Conservation (phyloP, 2,888 invertebrate species). For the Rotaria magnacalcarata region DNA sequence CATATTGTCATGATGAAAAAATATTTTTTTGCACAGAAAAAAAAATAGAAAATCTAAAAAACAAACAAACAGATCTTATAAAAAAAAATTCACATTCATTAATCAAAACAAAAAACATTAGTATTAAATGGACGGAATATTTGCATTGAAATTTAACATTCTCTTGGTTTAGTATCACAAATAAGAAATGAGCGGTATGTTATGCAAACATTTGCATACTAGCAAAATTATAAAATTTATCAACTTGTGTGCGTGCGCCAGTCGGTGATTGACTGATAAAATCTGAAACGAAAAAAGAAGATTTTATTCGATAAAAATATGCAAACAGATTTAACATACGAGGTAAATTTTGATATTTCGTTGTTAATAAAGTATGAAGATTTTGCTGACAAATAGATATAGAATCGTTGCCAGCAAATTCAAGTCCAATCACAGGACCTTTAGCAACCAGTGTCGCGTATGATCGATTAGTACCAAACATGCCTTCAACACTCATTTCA, state of each 20-base stretch:
- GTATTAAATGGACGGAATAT: neutral
- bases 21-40: too few species aligned
- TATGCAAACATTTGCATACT: slow-evolving; percentile 56
- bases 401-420: slow-evolving; percentile 53
- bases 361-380: slow-evolving; percentile 48
- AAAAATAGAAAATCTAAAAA: neutral
- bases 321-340: neutral
- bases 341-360: neutral
- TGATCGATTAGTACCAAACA: slow-evolving; percentile 54
- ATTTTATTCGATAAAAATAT: too few species aligned
- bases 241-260: slow-evolving; percentile 56
- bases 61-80: neutral
- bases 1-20: neutral
- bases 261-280: slow-evolving; percentile 57
- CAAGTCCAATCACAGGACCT: slow-evolving; percentile 59
- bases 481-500: slow-evolving; percentile 54
- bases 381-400: slow-evolving; percentile 55
- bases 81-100: neutral
- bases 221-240: slow-evolving; percentile 59
- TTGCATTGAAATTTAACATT: neutral
- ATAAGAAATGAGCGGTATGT: too few species aligned
- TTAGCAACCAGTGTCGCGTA: slow-evolving; percentile 24
- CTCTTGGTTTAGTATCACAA: neutral
- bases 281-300: slow-evolving; percentile 55
- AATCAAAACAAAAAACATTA: neutral